phyloP scores from a whole-genome alignment of 2,888 invertebrate species.

The Eristalis intricaria region DNA sequence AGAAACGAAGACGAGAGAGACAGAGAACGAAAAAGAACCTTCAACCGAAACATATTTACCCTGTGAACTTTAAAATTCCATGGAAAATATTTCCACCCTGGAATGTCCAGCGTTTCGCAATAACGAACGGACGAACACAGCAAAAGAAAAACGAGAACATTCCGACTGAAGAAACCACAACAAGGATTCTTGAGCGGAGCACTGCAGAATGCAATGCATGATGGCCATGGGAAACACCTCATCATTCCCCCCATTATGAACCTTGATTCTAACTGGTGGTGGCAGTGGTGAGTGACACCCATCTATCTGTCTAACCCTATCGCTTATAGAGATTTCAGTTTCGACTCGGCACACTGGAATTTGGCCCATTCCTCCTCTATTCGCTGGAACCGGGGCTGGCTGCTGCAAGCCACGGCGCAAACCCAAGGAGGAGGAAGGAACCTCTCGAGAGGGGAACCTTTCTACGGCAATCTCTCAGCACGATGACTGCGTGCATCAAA shows the following conservation, averaged over 20 bases:
- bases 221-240: slow-evolving; percentile 67
- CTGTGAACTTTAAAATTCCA: slow-evolving; percentile 67
- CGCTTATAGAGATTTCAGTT: slow-evolving; percentile 36
- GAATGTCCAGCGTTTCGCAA: slow-evolving; percentile 68
- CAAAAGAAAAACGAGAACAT: slow-evolving; percentile 48
- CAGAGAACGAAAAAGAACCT: background rate
- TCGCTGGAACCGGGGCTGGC: background rate
- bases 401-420: slow-evolving; percentile 1
- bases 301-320: slow-evolving; percentile 64
- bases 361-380: slow-evolving; percentile 14
- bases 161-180: slow-evolving; percentile 70
- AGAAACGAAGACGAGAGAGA: background rate
- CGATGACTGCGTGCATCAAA: slow-evolving; percentile 38
- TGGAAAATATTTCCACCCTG: slow-evolving; percentile 67
- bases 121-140: slow-evolving; percentile 24
- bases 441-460: slow-evolving; percentile 3
- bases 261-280: slow-evolving; percentile 63
- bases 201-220: slow-evolving; percentile 48
- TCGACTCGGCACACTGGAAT: slow-evolving; percentile 36
- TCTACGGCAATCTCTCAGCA: slow-evolving; percentile 25
- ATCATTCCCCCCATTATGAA: slow-evolving; percentile 53
- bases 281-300: slow-evolving; percentile 69
- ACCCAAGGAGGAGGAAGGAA: slow-evolving; percentile 36
- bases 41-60: slow-evolving; percentile 56
- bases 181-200: slow-evolving; percentile 61